Percentiles rank a stretch among this genome's conserved stretches.
These are phyloP conservation scores for Steinernema carpocapsae DNA, from an alignment of 2,888 invertebrate genomes.

Conservation along the genomic window DNA sequence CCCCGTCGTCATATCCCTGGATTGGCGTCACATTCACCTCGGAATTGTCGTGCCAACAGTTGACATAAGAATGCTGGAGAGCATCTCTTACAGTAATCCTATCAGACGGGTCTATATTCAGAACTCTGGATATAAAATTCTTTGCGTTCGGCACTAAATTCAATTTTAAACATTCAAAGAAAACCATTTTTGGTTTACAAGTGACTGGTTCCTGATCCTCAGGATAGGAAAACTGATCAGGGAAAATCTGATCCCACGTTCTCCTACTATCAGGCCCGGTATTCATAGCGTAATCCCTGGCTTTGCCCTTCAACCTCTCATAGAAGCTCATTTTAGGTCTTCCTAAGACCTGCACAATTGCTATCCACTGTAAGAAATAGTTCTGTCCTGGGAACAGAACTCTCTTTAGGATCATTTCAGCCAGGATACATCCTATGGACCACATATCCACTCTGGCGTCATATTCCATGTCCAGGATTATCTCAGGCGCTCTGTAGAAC, in stretches of 20 bases:
- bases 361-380: constrained; percentile 18
- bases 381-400: constrained; percentile 8
- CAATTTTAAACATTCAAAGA: no score
- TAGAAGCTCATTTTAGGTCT: not conserved
- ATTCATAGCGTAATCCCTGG: constrained; percentile 11
- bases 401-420: constrained; percentile 13
- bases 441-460: constrained; percentile 3
- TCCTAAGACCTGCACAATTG: not conserved
- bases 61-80: not conserved
- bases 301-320: not conserved
- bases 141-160: constrained; percentile 15
- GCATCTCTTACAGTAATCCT: not conserved
- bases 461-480: constrained; percentile 6
- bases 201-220: not conserved
- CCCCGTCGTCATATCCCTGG: not conserved
- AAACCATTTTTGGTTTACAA: not conserved
- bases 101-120: not conserved
- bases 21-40: not conserved
- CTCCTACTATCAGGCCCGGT: not conserved
- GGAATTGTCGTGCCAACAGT: not conserved
- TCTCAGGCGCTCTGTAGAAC: constrained; percentile 24
- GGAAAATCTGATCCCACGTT: not conserved
- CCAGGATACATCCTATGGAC: constrained; percentile 23
- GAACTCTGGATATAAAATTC: not conserved
- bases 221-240: not conserved